Conservation (phyloP, 2,797 vertebrate genomes). For the Ctenochaetus hawaiiensis region DNA sequence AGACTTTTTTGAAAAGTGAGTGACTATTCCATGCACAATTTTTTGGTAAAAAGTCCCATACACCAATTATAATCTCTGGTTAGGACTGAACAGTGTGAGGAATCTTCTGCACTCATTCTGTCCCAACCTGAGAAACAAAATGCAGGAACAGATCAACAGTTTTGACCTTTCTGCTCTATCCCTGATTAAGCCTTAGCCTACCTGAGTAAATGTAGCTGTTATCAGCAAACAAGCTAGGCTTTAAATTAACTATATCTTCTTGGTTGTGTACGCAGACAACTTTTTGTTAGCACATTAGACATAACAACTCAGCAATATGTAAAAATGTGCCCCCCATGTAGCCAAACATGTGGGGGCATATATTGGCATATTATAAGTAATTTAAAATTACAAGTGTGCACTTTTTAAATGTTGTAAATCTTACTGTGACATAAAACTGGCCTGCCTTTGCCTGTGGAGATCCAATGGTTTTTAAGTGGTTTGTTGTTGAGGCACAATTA, state of each 20-base stretch:
- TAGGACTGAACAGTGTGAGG: neutral
- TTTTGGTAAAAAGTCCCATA: neutral
- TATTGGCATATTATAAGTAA: too few relatives aligned
- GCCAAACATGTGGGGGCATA: neutral
- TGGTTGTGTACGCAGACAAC: too few relatives aligned
- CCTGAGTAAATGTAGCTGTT: too few relatives aligned
- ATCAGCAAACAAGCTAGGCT: too few relatives aligned
- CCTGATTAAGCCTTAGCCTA: too few relatives aligned
- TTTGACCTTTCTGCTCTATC: too few relatives aligned
- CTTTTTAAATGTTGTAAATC: neutral
- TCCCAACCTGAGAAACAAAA: accelerated
- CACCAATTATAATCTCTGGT: neutral
- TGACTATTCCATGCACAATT: too few relatives aligned
- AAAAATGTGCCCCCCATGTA: too few relatives aligned
- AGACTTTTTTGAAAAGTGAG: too few relatives aligned
- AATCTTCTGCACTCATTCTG: neutral
- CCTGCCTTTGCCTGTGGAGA: conserved; percentile 2
- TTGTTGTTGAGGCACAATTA: neutral
- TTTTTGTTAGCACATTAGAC: neutral
- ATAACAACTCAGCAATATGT: neutral
- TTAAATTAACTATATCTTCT: too few relatives aligned
- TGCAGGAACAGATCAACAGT: too few relatives aligned
- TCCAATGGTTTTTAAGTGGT: neutral
- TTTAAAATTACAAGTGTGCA: neutral
- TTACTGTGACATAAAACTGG: neutral